Percentiles rank a stretch among this genome's conserved stretches.
phyloP scores from a whole-genome alignment of 2,113 vertebrate species.

The Nicator chloris region DNA sequence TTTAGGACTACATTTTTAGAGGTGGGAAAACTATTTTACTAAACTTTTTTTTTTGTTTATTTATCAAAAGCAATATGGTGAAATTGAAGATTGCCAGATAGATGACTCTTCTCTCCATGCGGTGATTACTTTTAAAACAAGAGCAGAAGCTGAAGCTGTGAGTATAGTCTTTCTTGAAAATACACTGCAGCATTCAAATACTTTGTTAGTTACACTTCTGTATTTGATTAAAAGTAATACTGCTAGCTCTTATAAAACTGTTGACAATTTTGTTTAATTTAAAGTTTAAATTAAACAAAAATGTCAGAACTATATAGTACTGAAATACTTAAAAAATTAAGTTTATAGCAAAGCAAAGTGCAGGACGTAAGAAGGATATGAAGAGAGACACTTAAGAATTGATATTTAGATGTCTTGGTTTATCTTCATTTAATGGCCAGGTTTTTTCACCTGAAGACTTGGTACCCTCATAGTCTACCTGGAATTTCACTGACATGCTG shows the following conservation, averaged over 20 bases:
- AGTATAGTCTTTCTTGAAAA: slow-evolving; percentile 46
- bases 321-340: not conserved
- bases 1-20: not conserved
- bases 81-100: slow-evolving; percentile 96
- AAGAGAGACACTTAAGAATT: not conserved
- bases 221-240: not conserved
- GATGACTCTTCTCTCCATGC: slow-evolving; percentile 86
- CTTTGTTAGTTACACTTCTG: not conserved
- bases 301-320: not conserved
- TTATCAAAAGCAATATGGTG: slow-evolving; percentile 92
- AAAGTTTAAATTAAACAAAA: not conserved
- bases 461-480: not conserved
- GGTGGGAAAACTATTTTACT: not conserved
- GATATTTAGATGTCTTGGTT: not conserved
- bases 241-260: not conserved
- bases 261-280: no score
- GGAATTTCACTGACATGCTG: not conserved
- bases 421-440: not conserved
- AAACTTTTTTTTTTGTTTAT: not conserved
- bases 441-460: not conserved
- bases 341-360: not conserved
- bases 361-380: not conserved
- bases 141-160: slow-evolving; percentile 94
- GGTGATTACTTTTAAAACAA: slow-evolving; percentile 88
- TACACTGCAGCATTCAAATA: not conserved